Percentiles rank a stretch among this genome's conserved stretches.
Conservation (phyloP, 1,140 invertebrate species). For the Glomeris maerens region DNA sequence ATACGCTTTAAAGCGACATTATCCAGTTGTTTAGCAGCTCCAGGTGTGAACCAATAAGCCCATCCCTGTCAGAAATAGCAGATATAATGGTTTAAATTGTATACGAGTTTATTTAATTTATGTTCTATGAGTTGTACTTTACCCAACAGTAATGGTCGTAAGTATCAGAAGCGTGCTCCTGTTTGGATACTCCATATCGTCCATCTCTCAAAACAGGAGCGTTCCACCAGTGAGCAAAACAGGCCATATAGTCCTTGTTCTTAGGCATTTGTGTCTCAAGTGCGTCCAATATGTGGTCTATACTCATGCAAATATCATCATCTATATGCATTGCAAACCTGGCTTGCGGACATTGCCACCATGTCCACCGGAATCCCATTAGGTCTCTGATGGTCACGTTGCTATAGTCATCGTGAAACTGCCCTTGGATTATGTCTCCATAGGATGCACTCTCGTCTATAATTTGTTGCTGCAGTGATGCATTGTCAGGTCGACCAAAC, state of each 20-base stretch:
- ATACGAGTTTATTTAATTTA: too few relatives aligned
- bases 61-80: too few relatives aligned
- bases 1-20: too few relatives aligned
- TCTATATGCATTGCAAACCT: constrained; percentile 26
- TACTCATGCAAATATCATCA: constrained; percentile 23
- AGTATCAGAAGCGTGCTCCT: neutral
- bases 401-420: constrained; percentile 28
- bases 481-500: constrained; percentile 5
- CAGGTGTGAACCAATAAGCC: too few relatives aligned
- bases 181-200: neutral
- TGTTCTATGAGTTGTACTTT: too few relatives aligned
- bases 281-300: neutral
- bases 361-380: constrained; percentile 23
- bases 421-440: constrained; percentile 26
- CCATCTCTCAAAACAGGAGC: neutral
- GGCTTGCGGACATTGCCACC: constrained; percentile 21
- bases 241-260: neutral
- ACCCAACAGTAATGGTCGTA: neutral
- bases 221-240: neutral
- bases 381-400: constrained; percentile 30
- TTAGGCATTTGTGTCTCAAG: neutral
- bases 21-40: too few relatives aligned
- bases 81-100: too few relatives aligned
- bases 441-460: constrained; percentile 7
- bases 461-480: constrained; percentile 20